Percentiles rank a stretch among this genome's conserved stretches.
Evolutionary conservation across 2,113 vertebrate species (phyloP).

Genomic region (Panthera leo): DNA sequence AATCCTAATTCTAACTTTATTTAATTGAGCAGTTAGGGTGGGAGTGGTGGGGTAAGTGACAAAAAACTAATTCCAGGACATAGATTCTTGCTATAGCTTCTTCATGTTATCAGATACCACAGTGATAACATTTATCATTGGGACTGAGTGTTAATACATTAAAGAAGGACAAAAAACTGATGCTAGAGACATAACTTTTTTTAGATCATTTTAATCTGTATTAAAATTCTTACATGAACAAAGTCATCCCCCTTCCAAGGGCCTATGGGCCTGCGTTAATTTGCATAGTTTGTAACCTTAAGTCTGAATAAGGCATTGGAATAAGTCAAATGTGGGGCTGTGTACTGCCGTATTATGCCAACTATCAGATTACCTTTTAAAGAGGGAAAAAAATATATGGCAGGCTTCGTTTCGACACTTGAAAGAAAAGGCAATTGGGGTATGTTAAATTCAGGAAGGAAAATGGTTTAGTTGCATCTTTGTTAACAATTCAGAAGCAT

Average conservation of each 20-base stretch:
- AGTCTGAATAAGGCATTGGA: background rate
- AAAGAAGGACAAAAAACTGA: constrained; percentile 37
- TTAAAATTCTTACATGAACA: constrained; percentile 45
- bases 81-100: constrained; percentile 25
- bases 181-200: background rate
- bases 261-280: background rate
- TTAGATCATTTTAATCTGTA: constrained; percentile 26
- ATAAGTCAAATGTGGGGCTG: background rate
- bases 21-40: background rate
- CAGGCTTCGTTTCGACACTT: constrained; percentile 43
- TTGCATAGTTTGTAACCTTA: constrained; percentile 40
- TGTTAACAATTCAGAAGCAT: constrained; percentile 85
- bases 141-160: background rate
- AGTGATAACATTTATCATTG: background rate
- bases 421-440: constrained; percentile 60
- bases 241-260: background rate
- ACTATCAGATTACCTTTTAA: constrained; percentile 52
- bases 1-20: constrained; percentile 57
- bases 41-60: background rate
- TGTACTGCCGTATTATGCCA: background rate
- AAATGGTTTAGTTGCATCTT: constrained; percentile 84
- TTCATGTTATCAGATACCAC: background rate
- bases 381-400: background rate
- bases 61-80: constrained; percentile 32
- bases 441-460: constrained; percentile 70